Percentiles rank a stretch among this genome's conserved stretches.
These are phyloP conservation scores for Todiramphus saurophagus DNA, from an alignment of 2,113 vertebrate species.

Conservation along the genomic window DNA sequence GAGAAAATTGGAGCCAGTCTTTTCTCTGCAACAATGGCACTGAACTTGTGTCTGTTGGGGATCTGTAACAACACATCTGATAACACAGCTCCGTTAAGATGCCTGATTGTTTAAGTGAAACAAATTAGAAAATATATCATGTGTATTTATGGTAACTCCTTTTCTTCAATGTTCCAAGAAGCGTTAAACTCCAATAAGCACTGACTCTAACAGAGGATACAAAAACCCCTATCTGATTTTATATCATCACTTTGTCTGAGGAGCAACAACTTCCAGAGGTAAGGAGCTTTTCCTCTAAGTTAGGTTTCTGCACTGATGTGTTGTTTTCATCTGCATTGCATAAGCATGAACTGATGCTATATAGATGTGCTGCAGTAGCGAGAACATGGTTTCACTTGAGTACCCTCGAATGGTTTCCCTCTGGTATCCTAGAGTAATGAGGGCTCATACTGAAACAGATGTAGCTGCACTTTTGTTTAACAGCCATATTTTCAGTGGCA, in stretches of 20 bases:
- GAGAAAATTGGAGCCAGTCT: neutral
- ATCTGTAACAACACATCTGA: neutral
- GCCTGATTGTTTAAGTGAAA: neutral
- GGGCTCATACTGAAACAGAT: neutral
- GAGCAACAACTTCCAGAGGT: neutral
- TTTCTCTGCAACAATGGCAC: neutral
- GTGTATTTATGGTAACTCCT: neutral
- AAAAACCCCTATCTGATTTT: neutral
- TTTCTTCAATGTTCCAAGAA: neutral
- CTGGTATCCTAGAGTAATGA: neutral
- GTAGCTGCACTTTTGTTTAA: neutral
- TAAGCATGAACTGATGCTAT: neutral
- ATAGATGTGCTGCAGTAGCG: neutral
- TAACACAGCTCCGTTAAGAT: fast-evolving
- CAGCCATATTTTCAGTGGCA: neutral
- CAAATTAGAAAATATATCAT: neutral
- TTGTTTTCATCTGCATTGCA: neutral
- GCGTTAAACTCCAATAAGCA: neutral
- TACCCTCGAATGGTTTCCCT: neutral
- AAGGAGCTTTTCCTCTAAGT: neutral
- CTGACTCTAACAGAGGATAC: neutral
- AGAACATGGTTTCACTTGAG: neutral
- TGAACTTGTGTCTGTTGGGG: neutral
- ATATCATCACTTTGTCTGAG: neutral
- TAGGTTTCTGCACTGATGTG: neutral